Percentiles rank a stretch among this genome's conserved stretches.
Conservation (phyloP, 2,797 vertebrate species). For the Babyrousa celebensis region DNA sequence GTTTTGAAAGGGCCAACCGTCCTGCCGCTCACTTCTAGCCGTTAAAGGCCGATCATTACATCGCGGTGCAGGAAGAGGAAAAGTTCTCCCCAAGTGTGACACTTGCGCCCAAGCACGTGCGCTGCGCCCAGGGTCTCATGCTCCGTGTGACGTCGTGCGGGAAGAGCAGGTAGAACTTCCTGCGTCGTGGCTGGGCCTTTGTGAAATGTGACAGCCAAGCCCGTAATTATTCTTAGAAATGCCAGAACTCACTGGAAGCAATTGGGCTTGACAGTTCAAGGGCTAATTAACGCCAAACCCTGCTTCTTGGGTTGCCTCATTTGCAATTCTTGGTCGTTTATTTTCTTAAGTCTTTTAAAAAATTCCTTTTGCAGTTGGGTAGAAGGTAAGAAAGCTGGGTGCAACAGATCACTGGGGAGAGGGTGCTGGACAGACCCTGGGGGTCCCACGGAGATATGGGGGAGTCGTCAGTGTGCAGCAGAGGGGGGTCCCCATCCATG, state of each 20-base stretch:
- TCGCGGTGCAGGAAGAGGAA: constrained; percentile 68
- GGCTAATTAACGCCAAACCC: constrained; percentile 90
- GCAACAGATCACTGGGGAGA: too few relatives aligned
- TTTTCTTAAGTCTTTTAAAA: constrained; percentile 82
- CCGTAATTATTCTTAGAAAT: constrained; percentile 91
- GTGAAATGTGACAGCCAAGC: constrained; percentile 86
- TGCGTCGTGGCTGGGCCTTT: constrained; percentile 81
- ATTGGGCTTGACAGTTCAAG: constrained; percentile 90
- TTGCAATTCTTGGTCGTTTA: constrained; percentile 84
- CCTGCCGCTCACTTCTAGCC: constrained; percentile 50
- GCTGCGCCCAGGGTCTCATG: constrained; percentile 71
- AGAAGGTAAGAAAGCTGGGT: not conserved
- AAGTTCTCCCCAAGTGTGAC: constrained; percentile 80
- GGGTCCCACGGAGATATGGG: not conserved
- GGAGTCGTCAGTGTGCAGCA: not conserved
- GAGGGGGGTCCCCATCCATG: not conserved
- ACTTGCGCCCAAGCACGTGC: constrained; percentile 63
- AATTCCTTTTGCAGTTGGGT: constrained; percentile 70
- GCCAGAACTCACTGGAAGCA: constrained; percentile 89
- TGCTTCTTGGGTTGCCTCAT: constrained; percentile 85
- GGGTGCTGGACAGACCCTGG: not conserved
- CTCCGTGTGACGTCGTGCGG: constrained; percentile 16
- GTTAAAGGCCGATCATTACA: constrained; percentile 72
- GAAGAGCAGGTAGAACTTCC: constrained; percentile 83
- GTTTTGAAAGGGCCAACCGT: not conserved